Conservation (phyloP, 2,797 vertebrate genomes). For the Manis crassicaudata region DNA sequence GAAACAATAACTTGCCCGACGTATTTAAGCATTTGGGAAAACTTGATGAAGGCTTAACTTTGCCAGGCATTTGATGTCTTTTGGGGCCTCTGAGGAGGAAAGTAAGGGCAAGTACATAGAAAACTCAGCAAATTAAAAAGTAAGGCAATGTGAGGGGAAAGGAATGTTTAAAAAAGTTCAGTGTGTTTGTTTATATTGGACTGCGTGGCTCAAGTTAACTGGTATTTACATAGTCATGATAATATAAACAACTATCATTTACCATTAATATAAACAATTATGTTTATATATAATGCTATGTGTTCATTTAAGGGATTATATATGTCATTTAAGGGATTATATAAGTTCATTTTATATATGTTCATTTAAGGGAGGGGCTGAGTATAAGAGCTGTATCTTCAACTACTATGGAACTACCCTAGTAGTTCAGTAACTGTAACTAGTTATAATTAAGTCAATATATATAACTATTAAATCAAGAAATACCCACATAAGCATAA, state of each 20-base stretch:
- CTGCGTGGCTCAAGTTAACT: neutral
- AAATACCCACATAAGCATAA: neutral
- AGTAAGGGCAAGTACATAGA: neutral
- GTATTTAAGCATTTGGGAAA: neutral
- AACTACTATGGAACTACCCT: neutral
- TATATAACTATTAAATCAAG: neutral
- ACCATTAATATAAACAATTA: too few relatives aligned
- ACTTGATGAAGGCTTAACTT: neutral
- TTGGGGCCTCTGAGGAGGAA: neutral
- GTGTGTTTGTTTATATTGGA: neutral
- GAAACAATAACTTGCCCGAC: neutral
- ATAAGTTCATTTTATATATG: neutral
- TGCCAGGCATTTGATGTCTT: neutral
- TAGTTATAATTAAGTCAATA: neutral
- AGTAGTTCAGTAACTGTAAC: neutral
- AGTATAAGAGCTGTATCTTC: neutral
- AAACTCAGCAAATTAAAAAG: slow-evolving; percentile 18
- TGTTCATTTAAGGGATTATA: too few relatives aligned
- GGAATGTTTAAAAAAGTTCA: neutral
- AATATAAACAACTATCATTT: slow-evolving; percentile 34
- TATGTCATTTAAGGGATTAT: too few relatives aligned
- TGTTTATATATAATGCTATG: too few relatives aligned
- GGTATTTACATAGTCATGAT: neutral
- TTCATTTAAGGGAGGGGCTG: neutral
- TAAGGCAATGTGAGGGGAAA: neutral